Evolutionary conservation across 2,113 vertebrate species (phyloP).

Genomic region (Tupaia tana): DNA sequence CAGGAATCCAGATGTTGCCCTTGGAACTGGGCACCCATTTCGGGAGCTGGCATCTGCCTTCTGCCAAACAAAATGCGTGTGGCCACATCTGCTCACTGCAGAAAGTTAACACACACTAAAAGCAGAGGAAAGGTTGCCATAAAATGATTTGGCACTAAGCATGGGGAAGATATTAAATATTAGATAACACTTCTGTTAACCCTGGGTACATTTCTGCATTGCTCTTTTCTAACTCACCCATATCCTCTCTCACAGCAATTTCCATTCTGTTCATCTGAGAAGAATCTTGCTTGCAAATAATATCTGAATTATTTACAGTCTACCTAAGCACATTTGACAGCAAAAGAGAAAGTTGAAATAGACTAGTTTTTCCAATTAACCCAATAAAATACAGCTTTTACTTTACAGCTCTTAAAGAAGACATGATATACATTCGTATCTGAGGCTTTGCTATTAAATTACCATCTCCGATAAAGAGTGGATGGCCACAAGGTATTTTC

Average conservation of each 20-base stretch:
- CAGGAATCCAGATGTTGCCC: conserved; percentile 86
- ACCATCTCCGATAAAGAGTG: background rate
- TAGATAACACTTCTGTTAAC: conserved; percentile 40
- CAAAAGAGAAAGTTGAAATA: conserved; percentile 46
- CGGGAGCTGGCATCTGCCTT: conserved; percentile 85
- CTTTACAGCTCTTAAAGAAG: conserved; percentile 47
- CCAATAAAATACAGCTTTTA: conserved; percentile 59
- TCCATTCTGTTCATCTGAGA: conserved; percentile 41
- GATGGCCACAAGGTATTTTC: conserved; percentile 40
- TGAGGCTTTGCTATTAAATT: conserved; percentile 21
- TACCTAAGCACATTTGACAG: conserved; percentile 44
- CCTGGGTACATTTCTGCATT: background rate
- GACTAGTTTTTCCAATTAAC: conserved; percentile 60
- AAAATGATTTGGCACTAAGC: conserved; percentile 83
- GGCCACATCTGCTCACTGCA: conserved; percentile 85
- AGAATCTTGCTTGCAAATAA: conserved; percentile 71
- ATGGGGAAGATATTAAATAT: conserved; percentile 58
- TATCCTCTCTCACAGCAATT: conserved; percentile 20
- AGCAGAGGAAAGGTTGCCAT: conserved; percentile 83
- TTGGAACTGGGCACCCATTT: conserved; percentile 82
- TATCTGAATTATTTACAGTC: conserved; percentile 69
- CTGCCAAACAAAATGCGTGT: conserved; percentile 82
- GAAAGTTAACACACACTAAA: conserved; percentile 79
- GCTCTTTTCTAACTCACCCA: background rate
- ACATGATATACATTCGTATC: conserved; percentile 12